A percentile compares a stretch with the other conserved stretches of the same genome.
Evolutionary conservation across 92 coral and sea anemone genomes (phyloP).

Genomic region (Epizoanthus ramosus): DNA sequence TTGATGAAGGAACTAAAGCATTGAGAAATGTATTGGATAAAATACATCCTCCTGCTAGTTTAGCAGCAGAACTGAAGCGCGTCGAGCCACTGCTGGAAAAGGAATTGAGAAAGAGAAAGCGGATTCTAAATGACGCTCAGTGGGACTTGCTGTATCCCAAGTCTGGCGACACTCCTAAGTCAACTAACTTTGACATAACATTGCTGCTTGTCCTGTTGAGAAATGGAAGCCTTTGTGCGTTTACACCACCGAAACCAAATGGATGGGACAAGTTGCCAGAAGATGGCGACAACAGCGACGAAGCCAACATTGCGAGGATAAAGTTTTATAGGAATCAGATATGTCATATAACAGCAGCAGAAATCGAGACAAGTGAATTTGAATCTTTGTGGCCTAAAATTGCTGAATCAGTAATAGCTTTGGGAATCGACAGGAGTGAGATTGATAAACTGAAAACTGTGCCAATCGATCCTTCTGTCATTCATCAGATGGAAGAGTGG

Average conservation of each 20-base stretch:
- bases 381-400: constrained; percentile 48
- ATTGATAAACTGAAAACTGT: constrained; percentile 40
- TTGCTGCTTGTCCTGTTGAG: constrained; percentile 56
- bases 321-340: constrained; percentile 53
- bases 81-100: background rate
- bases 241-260: constrained; percentile 34
- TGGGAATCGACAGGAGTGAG: constrained; percentile 15
- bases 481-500: background rate
- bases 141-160: constrained; percentile 57
- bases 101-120: background rate
- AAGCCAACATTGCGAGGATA: constrained; percentile 54
- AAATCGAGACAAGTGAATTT: constrained; percentile 22
- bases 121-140: constrained; percentile 40
- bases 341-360: constrained; percentile 44
- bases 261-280: constrained; percentile 68
- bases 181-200: constrained; percentile 60
- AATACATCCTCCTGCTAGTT: constrained; percentile 10
- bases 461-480: constrained; percentile 37
- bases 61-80: constrained; percentile 22
- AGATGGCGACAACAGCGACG: constrained; percentile 35
- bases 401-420: constrained; percentile 22
- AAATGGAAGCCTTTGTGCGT: constrained; percentile 29
- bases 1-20: constrained; percentile 52
- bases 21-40: constrained; percentile 34
- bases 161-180: constrained; percentile 47